These are phyloP conservation scores for Salvelinus fontinalis DNA, from an alignment of 2,113 vertebrate genomes.

Conservation along the genomic window DNA sequence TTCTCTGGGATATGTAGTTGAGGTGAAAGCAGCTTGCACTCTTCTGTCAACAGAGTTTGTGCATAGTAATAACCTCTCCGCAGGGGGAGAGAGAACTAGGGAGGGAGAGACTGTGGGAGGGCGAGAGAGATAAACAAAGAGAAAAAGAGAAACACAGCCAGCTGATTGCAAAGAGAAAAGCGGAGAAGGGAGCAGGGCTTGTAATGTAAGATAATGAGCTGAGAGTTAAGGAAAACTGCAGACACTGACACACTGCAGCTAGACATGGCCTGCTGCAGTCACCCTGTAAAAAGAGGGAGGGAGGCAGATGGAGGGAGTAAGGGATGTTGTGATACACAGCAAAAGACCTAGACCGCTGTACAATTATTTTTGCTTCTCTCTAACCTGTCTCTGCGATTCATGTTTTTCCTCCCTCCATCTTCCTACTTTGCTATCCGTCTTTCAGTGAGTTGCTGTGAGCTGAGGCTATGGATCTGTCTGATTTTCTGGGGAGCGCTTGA, in stretches of 20 bases:
- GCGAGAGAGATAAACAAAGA: not conserved
- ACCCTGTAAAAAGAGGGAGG: not conserved
- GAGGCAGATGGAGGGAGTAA: not conserved
- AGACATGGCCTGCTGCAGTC: not conserved
- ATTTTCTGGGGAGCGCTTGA: conserved; percentile 11
- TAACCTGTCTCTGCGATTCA: not conserved
- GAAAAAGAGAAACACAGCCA: not conserved
- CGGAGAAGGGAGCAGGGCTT: not conserved
- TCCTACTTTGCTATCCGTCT: not conserved
- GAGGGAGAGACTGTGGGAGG: not conserved
- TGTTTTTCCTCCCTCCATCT: not conserved
- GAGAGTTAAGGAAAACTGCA: not conserved
- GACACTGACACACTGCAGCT: not conserved
- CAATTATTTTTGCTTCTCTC: not conserved
- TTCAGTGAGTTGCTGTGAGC: not conserved
- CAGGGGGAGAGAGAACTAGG: not conserved
- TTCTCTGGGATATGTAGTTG: not conserved
- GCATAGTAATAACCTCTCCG: not conserved
- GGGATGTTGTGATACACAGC: not conserved
- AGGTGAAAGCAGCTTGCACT: not conserved
- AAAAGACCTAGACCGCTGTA: not conserved
- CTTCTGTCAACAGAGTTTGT: not conserved
- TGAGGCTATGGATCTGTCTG: not conserved
- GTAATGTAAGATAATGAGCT: not conserved
- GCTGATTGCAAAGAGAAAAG: not conserved